phyloP scores from a whole-genome alignment of 2,888 invertebrate species.

The Trichopoda pennipes region DNA sequence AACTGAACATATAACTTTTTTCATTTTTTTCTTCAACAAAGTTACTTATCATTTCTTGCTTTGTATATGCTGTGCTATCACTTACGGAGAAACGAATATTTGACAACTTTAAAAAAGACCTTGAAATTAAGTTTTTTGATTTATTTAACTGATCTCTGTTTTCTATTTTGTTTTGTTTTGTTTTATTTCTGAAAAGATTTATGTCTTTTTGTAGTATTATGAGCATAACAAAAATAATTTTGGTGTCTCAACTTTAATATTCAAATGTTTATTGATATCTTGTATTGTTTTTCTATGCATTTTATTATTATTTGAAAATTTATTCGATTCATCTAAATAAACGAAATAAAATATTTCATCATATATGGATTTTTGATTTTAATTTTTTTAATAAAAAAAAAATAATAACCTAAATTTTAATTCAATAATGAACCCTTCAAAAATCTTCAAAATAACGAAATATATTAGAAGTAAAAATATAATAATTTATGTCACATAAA shows the following conservation, averaged over 20 bases:
- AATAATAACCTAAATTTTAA: too few relatives aligned
- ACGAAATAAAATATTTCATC: too few relatives aligned
- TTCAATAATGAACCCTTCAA: too few relatives aligned
- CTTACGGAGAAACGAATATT: background rate
- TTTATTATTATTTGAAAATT: background rate
- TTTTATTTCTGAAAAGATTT: conserved; percentile 18
- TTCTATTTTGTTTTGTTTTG: too few relatives aligned
- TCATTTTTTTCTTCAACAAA: conserved; percentile 4
- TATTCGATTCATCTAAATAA: too few relatives aligned
- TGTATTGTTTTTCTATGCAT: background rate
- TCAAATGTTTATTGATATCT: background rate
- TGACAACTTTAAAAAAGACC: conserved; percentile 12
- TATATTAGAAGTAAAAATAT: too few relatives aligned
- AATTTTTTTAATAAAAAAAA: too few relatives aligned
- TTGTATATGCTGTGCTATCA: background rate
- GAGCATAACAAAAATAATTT: conserved; percentile 21
- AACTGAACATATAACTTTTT: conserved; percentile 20
- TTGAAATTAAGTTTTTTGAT: conserved; percentile 6
- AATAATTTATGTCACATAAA: background rate
- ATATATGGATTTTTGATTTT: too few relatives aligned
- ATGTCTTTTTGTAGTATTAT: conserved; percentile 8
- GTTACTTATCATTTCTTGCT: conserved; percentile 19
- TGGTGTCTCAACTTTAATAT: background rate
- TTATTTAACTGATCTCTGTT: background rate
- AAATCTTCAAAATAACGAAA: too few relatives aligned